Conservation (phyloP, 2,113 vertebrate species). For the Ciconia maguari region DNA sequence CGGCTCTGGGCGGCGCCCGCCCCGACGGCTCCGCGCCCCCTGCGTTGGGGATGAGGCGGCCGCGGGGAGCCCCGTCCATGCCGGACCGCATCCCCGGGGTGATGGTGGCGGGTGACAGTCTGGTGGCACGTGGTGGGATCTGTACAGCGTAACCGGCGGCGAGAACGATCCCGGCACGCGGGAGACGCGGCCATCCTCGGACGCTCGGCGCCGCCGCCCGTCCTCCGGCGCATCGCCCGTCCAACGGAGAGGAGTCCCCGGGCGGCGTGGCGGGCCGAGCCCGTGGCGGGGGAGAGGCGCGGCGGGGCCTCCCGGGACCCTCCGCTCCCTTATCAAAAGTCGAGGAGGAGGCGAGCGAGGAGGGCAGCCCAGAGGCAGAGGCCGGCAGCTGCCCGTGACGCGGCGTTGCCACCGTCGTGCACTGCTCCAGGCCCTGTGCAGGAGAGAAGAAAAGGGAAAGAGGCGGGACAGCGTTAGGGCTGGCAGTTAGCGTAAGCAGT, state of each 20-base stretch:
- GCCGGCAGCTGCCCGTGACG: slow-evolving; percentile 74
- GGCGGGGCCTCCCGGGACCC: slow-evolving; percentile 68
- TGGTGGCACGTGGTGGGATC: slow-evolving; percentile 49
- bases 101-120: slow-evolving; percentile 16
- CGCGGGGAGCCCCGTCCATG: background rate
- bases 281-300: slow-evolving; percentile 76
- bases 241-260: slow-evolving; percentile 18
- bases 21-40: background rate
- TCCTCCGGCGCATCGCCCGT: slow-evolving; percentile 17
- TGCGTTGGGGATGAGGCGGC: rapidly evolving
- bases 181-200: slow-evolving; percentile 44
- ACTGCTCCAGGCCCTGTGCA: slow-evolving; percentile 88
- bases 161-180: slow-evolving; percentile 23
- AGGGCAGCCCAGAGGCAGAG: slow-evolving; percentile 83
- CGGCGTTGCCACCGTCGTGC: slow-evolving; percentile 84
- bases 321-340: slow-evolving; percentile 89
- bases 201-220: background rate
- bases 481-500: rapidly evolving
- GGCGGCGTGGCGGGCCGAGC: slow-evolving; percentile 77
- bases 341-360: slow-evolving; percentile 82
- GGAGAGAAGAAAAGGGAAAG: background rate
- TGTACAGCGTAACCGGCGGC: slow-evolving; percentile 60
- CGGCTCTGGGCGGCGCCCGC: background rate
- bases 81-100: background rate
- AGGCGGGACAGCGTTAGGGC: rapidly evolving